Base-by-base conservation (phyloP, 2,113 vertebrate species). In the Hipposideros armiger region DNA sequence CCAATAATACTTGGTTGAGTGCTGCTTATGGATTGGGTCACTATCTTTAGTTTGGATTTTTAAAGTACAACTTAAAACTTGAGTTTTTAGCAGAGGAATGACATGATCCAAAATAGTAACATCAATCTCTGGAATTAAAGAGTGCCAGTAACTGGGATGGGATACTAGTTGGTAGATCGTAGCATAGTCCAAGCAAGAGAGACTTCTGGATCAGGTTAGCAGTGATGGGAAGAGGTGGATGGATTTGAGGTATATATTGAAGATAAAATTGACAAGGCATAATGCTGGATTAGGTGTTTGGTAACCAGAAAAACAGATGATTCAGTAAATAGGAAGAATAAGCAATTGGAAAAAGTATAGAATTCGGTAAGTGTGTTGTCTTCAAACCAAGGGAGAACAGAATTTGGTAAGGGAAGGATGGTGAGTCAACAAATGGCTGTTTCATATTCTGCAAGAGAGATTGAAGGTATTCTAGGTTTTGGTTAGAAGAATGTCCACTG, bases 231-330 rank as follows among this genome's bases (percentile, higher is more conserved):
- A 93, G 45, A 67, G 30, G 60, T n/a, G 3, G 19, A n/a, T 87
- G 52, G 50, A 42, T 95, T 67, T 94, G 54, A 77, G 36, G 26
- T 67, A 42, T 28, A 66, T 60, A 72, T 70, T 87, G 24, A 84
- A 47, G 36, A 24, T 74, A 45, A 16, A 88, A 36, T 80, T 97
- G 66, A 70, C n/a, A 72, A 67, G 32, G 36, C 47, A 47, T 89
- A 36, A 64, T 91, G 24, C 50, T 87, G 28, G 47, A 47, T 95
- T 82, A 73, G 36, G 9, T 81, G n/a, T 91, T 77, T 85, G 52
- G 42, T 92, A 42, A 60, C 93, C 17, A 91, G n/a, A 24, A 91
- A 92, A 54, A 94, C 73, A 36, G 77, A 92, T 80, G n/a, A 88
- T 42, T 24, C 20, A 67, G 40, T 72, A 50, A 88, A 32, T 28